Evolutionary conservation across 2,113 vertebrate species (phyloP), one percentile per base, ranked within the genome.

Genomic region (Oryzias woworae): DNA sequence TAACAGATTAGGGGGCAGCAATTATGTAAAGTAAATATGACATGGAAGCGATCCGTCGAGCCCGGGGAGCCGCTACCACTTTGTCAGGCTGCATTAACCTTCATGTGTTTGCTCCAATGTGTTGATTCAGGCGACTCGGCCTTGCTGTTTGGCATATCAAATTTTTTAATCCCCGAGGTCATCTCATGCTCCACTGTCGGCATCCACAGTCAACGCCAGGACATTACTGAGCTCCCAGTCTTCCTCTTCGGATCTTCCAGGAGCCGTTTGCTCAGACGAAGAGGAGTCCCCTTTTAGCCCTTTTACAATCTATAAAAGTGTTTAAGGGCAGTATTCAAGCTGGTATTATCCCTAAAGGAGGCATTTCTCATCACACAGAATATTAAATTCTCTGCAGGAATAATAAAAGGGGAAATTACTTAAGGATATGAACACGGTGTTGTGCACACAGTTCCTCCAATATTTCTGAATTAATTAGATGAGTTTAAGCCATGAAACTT

Each of bases 61-160:
- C 81, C 66, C 55, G 49, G 77, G 87, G 86, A 81, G 76, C 69
- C 84, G 79, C 64, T 84, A 72, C 67, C 72, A 81, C 87, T 89
- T 91, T 88, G 84, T 87, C 87, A 80, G 82, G 84, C 84, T 85
- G 85, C 84, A 86, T 90, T 91, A 89, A 91, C 89, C 89, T 90
- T 88, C 80, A 78, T 79, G 13, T 87, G 87, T 91, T 91, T 88
- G 88, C 85, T 82, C 70, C 70, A 72, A 83, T 52, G 77, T 84
- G 86, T 85, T 82, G 76, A 59, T 85, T 84, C 85, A 83, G 79
- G 66, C 73, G 53, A 64, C 63, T 66, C 61, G 24, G 70, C 68
- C 78, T 59, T 43, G 56, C 43, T 75, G 83, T 79, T 85, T 77
- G 78, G 81, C 62, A 61, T 73, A 85, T 85, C 78, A 73, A 87